Conservation (phyloP, 2,888 invertebrate species). For the Cremastinae sp. region DNA sequence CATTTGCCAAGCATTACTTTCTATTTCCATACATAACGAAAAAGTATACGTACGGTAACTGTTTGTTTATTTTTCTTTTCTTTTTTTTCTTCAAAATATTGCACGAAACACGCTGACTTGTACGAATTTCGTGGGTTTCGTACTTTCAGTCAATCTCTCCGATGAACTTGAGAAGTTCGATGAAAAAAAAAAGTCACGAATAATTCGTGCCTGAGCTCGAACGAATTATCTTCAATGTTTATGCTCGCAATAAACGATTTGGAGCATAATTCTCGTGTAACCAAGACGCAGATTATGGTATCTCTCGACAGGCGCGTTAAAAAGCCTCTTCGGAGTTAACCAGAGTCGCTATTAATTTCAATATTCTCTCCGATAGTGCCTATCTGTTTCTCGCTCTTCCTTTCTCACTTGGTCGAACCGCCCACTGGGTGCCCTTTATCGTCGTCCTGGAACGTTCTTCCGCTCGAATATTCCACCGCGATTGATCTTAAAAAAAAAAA, state of each 20-base stretch:
- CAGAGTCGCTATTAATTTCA: constrained; percentile 38
- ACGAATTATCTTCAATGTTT: constrained; percentile 31
- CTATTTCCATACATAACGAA: constrained; percentile 71
- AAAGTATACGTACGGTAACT: neutral
- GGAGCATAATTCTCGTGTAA: constrained; percentile 9
- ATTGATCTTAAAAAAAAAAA: constrained; percentile 1
- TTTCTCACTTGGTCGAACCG: constrained; percentile 6
- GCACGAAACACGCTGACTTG: neutral
- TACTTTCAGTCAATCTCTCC: neutral
- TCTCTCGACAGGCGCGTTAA: constrained; percentile 31
- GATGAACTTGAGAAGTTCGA: neutral
- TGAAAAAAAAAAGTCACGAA: constrained; percentile 2
- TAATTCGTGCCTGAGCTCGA: constrained; percentile 2
- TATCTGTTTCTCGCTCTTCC: neutral
- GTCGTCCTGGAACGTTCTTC: neutral
- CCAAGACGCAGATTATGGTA: constrained; percentile 36
- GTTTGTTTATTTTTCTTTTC: neutral
- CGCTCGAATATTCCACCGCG: neutral
- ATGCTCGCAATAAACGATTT: constrained; percentile 26
- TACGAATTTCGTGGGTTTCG: neutral
- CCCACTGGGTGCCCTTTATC: constrained; percentile 28
- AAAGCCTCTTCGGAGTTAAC: constrained; percentile 21
- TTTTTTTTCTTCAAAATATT: neutral
- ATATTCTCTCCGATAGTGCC: constrained; percentile 32
- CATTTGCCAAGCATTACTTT: constrained; percentile 62